Percentiles rank a stretch among this genome's conserved stretches.
phyloP scores from a whole-genome alignment of 2,113 vertebrate genomes.

The Ia io region DNA sequence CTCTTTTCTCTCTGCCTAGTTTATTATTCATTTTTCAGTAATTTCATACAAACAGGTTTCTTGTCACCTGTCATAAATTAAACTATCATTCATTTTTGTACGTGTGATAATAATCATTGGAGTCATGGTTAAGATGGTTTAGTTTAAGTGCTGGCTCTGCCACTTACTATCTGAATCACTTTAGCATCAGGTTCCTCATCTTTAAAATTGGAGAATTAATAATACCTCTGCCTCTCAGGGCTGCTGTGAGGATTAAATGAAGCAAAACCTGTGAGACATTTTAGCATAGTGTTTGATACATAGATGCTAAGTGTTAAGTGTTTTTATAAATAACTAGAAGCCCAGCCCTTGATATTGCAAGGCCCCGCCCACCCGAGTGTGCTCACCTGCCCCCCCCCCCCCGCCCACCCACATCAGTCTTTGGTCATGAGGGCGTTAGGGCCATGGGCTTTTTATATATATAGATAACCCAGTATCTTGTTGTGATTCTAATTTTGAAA shows the following conservation, averaged over 20 bases:
- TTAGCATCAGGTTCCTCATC: conserved; percentile 24
- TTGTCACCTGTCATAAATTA: background rate
- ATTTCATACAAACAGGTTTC: background rate
- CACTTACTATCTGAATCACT: background rate
- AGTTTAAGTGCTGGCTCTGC: background rate
- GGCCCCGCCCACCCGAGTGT: no score
- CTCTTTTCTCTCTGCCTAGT: background rate
- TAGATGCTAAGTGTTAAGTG: background rate
- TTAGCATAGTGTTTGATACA: background rate
- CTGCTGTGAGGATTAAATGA: conserved; percentile 3
- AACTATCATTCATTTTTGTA: background rate
- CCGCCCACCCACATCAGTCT: no score
- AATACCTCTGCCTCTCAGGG: background rate
- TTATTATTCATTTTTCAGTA: conserved; percentile 3
- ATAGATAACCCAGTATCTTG: background rate
- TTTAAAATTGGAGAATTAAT: conserved; percentile 26
- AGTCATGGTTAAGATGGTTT: background rate
- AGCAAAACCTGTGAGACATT: conserved; percentile 14
- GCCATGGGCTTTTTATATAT: no score
- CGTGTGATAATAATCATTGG: background rate
- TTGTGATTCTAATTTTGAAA: conserved; percentile 40
- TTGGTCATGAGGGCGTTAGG: no score
- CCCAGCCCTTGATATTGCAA: no score
- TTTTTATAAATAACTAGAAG: conserved; percentile 19
- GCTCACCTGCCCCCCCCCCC: no score